Conservation (phyloP, 1,140 invertebrate genomes). For the Diorhabda sublineata region DNA sequence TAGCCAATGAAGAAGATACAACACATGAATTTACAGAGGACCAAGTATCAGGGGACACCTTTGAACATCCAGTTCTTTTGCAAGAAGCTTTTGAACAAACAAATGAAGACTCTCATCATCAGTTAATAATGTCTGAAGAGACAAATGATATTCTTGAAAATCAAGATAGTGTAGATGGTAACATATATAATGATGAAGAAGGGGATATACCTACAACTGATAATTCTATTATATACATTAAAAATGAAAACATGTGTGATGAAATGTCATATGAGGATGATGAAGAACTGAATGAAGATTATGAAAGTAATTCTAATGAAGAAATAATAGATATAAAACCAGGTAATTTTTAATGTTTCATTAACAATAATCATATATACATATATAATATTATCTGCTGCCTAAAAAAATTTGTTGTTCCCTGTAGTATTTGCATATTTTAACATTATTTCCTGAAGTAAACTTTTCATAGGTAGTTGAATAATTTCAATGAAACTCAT, state of each 20-base stretch:
- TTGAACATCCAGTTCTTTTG: neutral
- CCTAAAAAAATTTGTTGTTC: too few relatives aligned
- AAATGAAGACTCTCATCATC: neutral
- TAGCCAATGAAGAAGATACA: slow-evolving; percentile 25
- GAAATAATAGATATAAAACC: slow-evolving; percentile 15
- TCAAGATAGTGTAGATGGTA: neutral
- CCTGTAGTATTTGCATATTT: too few relatives aligned
- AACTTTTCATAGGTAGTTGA: too few relatives aligned
- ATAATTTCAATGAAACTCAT: too few relatives aligned
- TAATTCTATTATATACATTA: neutral
- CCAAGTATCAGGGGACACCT: neutral
- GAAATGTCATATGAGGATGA: slow-evolving; percentile 9
- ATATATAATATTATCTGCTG: too few relatives aligned
- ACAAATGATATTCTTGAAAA: neutral
- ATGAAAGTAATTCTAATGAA: neutral
- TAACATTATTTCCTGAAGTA: too few relatives aligned
- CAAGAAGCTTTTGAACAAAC: neutral
- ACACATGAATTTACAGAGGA: neutral
- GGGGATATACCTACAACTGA: neutral
- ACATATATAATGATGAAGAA: neutral
- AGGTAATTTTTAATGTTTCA: neutral
- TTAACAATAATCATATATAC: too few relatives aligned
- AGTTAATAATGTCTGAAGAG: slow-evolving; percentile 4
- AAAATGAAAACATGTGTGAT: neutral
- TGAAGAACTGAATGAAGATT: neutral